Conservation (phyloP, 2,113 vertebrate genomes). For the Ptyas mucosa region DNA sequence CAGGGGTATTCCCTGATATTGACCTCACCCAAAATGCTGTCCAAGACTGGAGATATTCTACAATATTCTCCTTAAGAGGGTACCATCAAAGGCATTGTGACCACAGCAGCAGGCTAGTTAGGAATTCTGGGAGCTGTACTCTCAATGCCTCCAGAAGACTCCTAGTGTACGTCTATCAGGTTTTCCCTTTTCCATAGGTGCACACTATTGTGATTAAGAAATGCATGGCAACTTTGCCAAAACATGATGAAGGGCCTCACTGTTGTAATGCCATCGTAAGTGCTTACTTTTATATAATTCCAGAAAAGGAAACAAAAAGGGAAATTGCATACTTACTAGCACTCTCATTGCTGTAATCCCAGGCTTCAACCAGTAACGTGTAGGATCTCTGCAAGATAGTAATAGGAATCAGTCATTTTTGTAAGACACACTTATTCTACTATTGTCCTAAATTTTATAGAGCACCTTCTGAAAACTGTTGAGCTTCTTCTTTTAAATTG, state of each 20-base stretch:
- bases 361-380: constrained; percentile 92
- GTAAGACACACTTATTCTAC: neutral
- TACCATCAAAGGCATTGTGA: neutral
- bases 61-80: neutral
- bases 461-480: neutral
- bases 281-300: neutral
- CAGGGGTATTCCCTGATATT: neutral
- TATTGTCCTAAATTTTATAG: neutral
- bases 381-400: constrained; percentile 90
- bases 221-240: neutral
- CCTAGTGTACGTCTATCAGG: neutral
- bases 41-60: neutral
- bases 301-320: neutral
- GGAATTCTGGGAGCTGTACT: neutral
- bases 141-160: neutral
- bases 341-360: constrained; percentile 93
- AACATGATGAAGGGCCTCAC: neutral
- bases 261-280: neutral
- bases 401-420: constrained; percentile 41
- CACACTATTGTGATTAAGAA: neutral
- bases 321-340: constrained; percentile 78
- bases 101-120: neutral
- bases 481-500: neutral
- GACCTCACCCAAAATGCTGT: neutral
- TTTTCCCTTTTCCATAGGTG: neutral